These are phyloP conservation scores for Thalpophila matura DNA, from an alignment of 2,888 invertebrate species.

Conservation along the genomic window DNA sequence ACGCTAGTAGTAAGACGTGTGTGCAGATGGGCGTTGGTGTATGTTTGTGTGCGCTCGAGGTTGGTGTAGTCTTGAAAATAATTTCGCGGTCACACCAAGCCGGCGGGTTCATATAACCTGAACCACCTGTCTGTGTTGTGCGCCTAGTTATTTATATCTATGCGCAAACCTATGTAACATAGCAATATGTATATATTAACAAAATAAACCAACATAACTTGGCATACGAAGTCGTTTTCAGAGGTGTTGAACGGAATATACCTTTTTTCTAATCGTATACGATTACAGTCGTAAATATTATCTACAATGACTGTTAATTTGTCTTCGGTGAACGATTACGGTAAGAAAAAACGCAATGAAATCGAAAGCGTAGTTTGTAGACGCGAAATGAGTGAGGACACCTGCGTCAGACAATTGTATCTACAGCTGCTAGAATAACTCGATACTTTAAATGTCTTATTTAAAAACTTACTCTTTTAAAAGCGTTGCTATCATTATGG, in stretches of 20 bases:
- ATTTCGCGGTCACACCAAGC: constrained; percentile 90
- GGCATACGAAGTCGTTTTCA: constrained; percentile 41
- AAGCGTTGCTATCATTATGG: constrained; percentile 33
- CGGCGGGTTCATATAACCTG: constrained; percentile 89
- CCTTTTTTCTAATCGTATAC: constrained; percentile 19
- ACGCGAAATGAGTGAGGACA: constrained; percentile 59
- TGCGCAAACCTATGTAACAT: constrained; percentile 85
- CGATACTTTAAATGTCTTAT: no score
- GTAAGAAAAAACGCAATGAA: constrained; percentile 64
- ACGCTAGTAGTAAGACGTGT: constrained; percentile 83
- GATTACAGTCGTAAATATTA: constrained; percentile 43
- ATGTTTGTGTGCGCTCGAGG: constrained; percentile 81
- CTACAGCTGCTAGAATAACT: constrained; percentile 56
- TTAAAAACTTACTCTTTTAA: constrained; percentile 28
- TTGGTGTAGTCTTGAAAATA: constrained; percentile 91
- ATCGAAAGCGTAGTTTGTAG: constrained; percentile 61
- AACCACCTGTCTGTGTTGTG: constrained; percentile 89
- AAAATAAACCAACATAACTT: constrained; percentile 58
- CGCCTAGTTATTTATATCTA: constrained; percentile 90
- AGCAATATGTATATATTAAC: constrained; percentile 65
- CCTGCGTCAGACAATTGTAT: constrained; percentile 60
- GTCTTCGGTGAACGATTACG: constrained; percentile 51
- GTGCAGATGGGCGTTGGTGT: constrained; percentile 73
- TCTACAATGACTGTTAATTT: constrained; percentile 59
- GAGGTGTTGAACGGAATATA: constrained; percentile 21